Evolutionary conservation across 2,113 vertebrate species (phyloP).

Genomic region (Antennarius striatus): DNA sequence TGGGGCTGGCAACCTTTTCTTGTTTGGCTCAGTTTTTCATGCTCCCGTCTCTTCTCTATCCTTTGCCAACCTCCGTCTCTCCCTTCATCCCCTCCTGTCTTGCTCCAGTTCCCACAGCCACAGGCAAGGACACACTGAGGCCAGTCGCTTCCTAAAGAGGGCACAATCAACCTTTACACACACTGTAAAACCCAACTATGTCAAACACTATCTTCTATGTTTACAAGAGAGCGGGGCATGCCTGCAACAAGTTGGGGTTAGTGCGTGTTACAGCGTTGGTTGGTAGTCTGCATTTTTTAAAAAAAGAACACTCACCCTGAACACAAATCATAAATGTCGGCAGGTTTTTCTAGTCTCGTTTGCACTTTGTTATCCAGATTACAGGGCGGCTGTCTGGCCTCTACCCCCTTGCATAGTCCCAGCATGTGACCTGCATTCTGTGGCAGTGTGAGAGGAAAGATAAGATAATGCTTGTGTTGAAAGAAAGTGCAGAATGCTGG

Average conservation of each 20-base stretch:
- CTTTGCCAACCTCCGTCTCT: neutral
- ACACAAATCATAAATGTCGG: neutral
- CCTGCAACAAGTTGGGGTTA: neutral
- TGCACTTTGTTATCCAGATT: constrained; percentile 37
- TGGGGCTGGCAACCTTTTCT: too few species aligned
- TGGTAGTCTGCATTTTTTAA: neutral
- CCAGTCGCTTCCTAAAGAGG: constrained; percentile 47
- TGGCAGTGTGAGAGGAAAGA: constrained; percentile 10
- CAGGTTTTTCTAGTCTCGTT: constrained; percentile 22
- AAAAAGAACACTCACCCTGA: neutral
- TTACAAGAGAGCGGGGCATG: neutral
- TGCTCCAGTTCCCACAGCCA: constrained; percentile 61
- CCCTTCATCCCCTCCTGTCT: constrained; percentile 22
- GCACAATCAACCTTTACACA: constrained; percentile 30
- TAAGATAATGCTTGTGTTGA: constrained; percentile 19
- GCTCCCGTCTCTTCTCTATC: neutral
- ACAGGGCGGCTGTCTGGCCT: constrained; percentile 2
- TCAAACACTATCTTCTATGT: constrained; percentile 10
- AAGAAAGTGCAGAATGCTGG: constrained; percentile 8
- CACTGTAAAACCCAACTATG: neutral
- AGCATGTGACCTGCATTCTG: constrained; percentile 37
- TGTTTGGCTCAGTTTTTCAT: neutral
- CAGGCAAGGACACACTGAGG: constrained; percentile 53
- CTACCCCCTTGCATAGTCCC: neutral
- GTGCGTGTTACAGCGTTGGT: neutral